These are phyloP conservation scores for Antrozous pallidus DNA, from an alignment of 2,797 vertebrate genomes.

Conservation along the genomic window DNA sequence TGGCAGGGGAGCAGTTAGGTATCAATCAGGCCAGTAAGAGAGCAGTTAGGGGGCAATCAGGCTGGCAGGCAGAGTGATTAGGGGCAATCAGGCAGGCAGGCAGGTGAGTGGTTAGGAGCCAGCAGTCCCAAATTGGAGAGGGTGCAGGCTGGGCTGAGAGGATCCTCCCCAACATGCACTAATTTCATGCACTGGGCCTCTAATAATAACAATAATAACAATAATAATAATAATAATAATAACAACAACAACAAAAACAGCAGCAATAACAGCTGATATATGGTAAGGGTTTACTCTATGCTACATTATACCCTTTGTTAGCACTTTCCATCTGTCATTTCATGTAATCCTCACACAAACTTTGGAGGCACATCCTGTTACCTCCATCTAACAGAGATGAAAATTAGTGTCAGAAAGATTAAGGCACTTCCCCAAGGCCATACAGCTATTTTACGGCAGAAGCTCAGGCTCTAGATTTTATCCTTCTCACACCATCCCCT, in stretches of 20 bases:
- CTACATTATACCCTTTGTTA: not conserved
- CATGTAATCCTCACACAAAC: not conserved
- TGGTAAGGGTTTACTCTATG: not conserved
- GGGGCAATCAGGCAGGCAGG: no score
- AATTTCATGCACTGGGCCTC: no score
- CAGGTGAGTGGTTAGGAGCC: no score
- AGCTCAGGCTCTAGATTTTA: not conserved
- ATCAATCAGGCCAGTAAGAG: no score
- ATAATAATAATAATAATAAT: not conserved
- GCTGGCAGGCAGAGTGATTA: no score
- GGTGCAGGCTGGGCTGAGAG: no score
- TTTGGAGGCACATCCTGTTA: not conserved
- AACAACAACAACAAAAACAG: not conserved
- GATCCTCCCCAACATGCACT: rapidly evolving
- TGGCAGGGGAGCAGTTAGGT: no score
- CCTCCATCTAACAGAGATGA: not conserved
- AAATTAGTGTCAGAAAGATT: not conserved
- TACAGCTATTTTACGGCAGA: not conserved
- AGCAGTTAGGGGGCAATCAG: no score
- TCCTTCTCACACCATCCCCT: not conserved
- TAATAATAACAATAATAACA: no score
- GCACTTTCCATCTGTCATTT: not conserved
- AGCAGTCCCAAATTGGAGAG: no score
- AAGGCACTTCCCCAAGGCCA: not conserved
- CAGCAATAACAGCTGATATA: not conserved